Evolutionary conservation across 2,888 invertebrate species (phyloP), one percentile per base, ranked within the genome.

Genomic region (Amaurobius ferox): DNA sequence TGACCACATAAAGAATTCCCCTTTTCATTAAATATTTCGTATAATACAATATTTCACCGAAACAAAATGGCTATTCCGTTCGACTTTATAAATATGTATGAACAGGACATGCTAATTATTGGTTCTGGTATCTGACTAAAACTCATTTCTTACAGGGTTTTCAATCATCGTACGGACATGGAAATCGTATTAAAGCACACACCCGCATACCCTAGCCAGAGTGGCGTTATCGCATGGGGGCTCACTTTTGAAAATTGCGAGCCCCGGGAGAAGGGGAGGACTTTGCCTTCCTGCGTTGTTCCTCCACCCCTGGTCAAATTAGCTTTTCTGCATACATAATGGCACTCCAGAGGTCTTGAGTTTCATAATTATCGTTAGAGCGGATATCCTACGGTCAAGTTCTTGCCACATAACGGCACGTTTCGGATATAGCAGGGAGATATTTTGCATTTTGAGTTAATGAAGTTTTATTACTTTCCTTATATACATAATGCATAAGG

Each of bases 281-380:
- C 30, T 7, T 13, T 23, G 48, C 48, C 70, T 30, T 19, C 19
- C 32, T 9, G 55, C 28, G 9, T 19, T 23, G 72, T n/a, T 30
- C 55, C 48, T 9, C 29, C 23, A 7, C n/a, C 55, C 44, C 44
- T 48, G 40, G 62, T 40, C 74, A 74, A 81, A 81, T 74, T 74
- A 81, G 81, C 81, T 66, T 80, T 67, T 55, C 73, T 55, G 55
- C 55, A 55, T 55, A 55, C 55, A 55, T 55, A 55, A 55, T 55
- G 5, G 11, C 55, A 55, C 55, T 6, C 55, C 19, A 1, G 55
- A 23, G 55, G 55, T 55, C 55, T 55, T 55, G 55, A 3, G 55
- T 55, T 55, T 55, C 55, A 55, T 55, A 55, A 55, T 55, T 55
- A 55, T 55, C 55, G 55, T 16, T 23, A 0, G 44, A n/a, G 44